Conservation (phyloP, 2,113 vertebrate genomes). For the Varanus komodoensis region DNA sequence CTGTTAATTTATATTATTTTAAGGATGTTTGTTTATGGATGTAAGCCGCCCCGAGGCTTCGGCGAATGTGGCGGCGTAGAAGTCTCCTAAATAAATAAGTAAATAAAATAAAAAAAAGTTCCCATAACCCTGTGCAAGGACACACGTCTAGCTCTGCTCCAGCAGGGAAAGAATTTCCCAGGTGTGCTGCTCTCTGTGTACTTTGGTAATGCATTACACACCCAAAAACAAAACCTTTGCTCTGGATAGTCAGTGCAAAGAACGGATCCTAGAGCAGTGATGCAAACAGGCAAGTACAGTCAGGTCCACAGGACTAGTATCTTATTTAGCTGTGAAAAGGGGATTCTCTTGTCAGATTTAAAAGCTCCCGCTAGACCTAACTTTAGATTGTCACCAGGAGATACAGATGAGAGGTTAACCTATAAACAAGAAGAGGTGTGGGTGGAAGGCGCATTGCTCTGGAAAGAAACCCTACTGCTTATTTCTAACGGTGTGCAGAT, state of each 20-base stretch:
- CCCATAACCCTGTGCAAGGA: background rate
- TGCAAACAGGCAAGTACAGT: too few species aligned
- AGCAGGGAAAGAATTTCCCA: background rate
- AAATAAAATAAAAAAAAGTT: too few species aligned
- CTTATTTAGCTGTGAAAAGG: background rate
- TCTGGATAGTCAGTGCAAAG: background rate
- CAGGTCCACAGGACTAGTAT: background rate
- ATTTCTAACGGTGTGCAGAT: background rate
- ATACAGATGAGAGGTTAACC: background rate
- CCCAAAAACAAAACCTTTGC: background rate
- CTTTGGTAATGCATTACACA: background rate
- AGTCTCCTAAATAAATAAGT: too few species aligned
- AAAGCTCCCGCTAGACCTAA: background rate
- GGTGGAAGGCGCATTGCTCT: background rate
- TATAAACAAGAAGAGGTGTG: background rate
- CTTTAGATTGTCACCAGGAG: too few species aligned
- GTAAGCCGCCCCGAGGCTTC: too few species aligned
- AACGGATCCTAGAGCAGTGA: background rate
- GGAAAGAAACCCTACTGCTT: background rate
- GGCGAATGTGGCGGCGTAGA: too few species aligned
- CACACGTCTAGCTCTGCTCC: background rate
- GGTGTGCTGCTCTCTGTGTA: background rate
- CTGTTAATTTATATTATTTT: too few species aligned
- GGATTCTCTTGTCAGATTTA: background rate
- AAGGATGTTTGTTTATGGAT: too few species aligned